Conservation (phyloP, 2,797 vertebrate genomes). For the Rhynchotus rufescens region DNA sequence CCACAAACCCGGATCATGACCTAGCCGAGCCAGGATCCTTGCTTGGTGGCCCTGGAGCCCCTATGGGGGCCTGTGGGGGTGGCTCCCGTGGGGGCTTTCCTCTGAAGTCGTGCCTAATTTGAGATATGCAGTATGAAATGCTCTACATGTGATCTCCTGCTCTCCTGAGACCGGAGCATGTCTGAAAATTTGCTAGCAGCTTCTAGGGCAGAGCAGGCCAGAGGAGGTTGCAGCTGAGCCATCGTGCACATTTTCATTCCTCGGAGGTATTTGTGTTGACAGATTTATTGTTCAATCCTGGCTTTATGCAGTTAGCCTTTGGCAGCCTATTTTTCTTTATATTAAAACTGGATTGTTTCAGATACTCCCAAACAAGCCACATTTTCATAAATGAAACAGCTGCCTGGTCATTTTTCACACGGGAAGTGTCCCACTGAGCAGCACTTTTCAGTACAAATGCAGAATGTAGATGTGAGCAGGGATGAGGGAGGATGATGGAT, state of each 20-base stretch:
- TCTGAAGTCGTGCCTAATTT: constrained; percentile 29
- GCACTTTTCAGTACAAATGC: neutral
- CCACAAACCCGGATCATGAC: no score
- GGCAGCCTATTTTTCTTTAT: constrained; percentile 51
- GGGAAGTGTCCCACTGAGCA: neutral
- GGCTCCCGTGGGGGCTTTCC: neutral
- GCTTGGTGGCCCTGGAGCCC: neutral
- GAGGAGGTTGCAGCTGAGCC: constrained; percentile 15
- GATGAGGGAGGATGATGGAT: neutral
- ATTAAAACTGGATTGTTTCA: constrained; percentile 44
- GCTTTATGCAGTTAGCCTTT: constrained; percentile 46
- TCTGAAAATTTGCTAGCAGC: neutral
- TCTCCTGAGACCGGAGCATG: neutral
- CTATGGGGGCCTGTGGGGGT: neutral
- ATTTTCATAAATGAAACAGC: constrained; percentile 38
- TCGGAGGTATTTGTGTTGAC: constrained; percentile 41
- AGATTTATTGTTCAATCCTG: constrained; percentile 48
- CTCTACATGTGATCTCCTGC: neutral
- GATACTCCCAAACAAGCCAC: constrained; percentile 23
- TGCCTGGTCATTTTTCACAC: constrained; percentile 45
- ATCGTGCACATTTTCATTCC: neutral
- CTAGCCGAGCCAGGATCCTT: neutral
- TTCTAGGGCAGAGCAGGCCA: neutral
- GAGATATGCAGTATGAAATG: neutral
- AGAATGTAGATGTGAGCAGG: neutral